These are phyloP conservation scores for Rhinophrynus dorsalis DNA, from an alignment of 2,797 vertebrate species.

Conservation along the genomic window DNA sequence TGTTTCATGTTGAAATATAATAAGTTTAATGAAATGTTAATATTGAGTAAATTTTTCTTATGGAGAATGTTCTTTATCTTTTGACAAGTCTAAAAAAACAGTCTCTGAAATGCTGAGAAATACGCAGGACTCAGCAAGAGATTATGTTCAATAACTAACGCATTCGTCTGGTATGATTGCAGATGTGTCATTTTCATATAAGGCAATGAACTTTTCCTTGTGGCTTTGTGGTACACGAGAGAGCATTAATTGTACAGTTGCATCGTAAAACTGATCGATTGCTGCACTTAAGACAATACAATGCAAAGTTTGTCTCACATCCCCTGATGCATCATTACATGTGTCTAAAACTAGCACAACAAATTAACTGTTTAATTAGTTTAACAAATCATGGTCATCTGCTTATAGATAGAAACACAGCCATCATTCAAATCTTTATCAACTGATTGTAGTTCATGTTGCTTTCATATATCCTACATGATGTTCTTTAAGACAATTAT, in stretches of 20 bases:
- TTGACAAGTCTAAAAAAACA: too few relatives aligned
- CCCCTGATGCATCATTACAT: constrained; percentile 4
- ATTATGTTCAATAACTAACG: background rate
- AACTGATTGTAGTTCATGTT: background rate
- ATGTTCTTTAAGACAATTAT: too few relatives aligned
- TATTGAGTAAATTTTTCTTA: too few relatives aligned
- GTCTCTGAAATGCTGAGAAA: background rate
- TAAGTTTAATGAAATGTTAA: too few relatives aligned
- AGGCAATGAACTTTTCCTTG: constrained; percentile 1
- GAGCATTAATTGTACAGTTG: constrained; percentile 19
- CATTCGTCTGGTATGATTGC: too few relatives aligned
- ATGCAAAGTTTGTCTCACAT: constrained; percentile 13
- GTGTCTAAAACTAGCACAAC: constrained; percentile 6
- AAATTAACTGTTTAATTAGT: constrained; percentile 28
- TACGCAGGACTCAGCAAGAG: background rate
- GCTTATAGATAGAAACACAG: background rate
- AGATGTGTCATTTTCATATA: too few relatives aligned
- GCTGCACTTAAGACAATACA: constrained; percentile 8
- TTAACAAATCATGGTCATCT: constrained; percentile 28
- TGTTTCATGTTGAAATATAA: too few relatives aligned
- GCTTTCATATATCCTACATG: background rate
- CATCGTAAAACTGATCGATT: constrained; percentile 15
- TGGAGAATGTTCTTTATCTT: too few relatives aligned
- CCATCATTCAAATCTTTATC: background rate
- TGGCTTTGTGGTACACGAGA: constrained; percentile 29